Evolutionary conservation across 1,140 invertebrate species (phyloP), one percentile per base, ranked within the genome.

Genomic region (Aphidius ervi): DNA sequence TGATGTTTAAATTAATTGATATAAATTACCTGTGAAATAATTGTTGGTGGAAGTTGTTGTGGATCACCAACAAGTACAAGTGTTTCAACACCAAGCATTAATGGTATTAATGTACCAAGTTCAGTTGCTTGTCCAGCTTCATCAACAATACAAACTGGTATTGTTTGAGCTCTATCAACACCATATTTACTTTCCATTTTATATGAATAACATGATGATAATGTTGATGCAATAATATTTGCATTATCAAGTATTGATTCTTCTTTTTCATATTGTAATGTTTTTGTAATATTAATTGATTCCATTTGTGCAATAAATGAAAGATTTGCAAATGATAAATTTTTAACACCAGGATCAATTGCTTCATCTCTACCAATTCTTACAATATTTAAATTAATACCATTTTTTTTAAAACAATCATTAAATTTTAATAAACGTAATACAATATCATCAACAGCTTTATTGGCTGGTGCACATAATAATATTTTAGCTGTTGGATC

Each of bases 21-120:
- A 16, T 16, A 16, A 16, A 16, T 31, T 46, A 56, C 54, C 20
- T 23, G 10, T 45, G 57, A 93, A 60, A 88, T 77, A 9, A 95
- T 86, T 7, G 89, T 91, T 1, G 93, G 91, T 1, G 90, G 88
- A 37, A 97, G 76, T 73, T 97, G 94, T 67, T 89, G 83, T 5
- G 88, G 88, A 81, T 98, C 95, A 0, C 95, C 95, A 20, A 97
- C 90, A 45, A 98, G 76, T 16, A 97, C 84, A 45, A 97, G 80
- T 59, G 84, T 87, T 9, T 83, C 82, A 6, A 93, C 82, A 31
- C 84, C 84, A 54, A 89, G 82, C 67, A 87, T 83, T 4, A 97
- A 76, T 0, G 94, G 93, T 56, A 92, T 84, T 39, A 96, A 75
- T n/a, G 87, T 87, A 67, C 92, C 90, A 0, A 89, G 85, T 76